A percentile compares a stretch with the other conserved stretches of the same genome.
These are phyloP conservation scores for Myotis findleyi DNA, from an alignment of 2,797 vertebrate genomes.

Conservation along the genomic window DNA sequence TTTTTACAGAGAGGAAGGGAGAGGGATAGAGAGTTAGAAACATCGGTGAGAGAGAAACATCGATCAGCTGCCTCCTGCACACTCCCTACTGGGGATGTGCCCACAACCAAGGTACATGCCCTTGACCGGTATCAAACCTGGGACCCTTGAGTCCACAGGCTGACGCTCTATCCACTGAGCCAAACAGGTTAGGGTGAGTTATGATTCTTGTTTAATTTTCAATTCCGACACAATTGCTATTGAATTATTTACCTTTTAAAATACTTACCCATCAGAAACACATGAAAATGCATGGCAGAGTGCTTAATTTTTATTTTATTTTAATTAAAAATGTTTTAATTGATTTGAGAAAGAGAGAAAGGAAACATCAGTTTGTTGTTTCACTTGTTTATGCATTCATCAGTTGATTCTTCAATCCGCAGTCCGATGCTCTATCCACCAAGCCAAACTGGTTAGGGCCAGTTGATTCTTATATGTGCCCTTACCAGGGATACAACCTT, in stretches of 20 bases:
- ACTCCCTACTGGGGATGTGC: no score
- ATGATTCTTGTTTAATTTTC: conserved; percentile 54
- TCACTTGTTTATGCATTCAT: background rate
- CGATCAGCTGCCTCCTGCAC: no score
- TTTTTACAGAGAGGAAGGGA: no score
- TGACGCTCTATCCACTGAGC: no score
- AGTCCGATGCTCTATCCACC: no score
- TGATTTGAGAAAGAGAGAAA: background rate
- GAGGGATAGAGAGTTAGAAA: no score
- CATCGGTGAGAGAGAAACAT: no score
- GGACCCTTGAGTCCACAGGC: no score
- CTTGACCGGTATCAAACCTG: no score
- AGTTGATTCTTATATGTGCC: background rate
- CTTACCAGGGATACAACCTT: background rate
- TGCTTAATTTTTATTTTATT: conserved; percentile 32
- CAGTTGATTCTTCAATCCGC: background rate
- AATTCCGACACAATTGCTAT: conserved; percentile 46
- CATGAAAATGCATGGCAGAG: conserved; percentile 41
- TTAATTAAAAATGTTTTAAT: background rate
- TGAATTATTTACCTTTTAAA: conserved; percentile 73
- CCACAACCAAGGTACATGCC: no score
- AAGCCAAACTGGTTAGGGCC: no score
- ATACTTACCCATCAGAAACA: conserved; percentile 58
- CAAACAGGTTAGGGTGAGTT: conserved; percentile 79
- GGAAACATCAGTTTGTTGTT: background rate